These are phyloP conservation scores for Hyppa rectilinea DNA, from an alignment of 2,888 invertebrate genomes.

Conservation along the genomic window DNA sequence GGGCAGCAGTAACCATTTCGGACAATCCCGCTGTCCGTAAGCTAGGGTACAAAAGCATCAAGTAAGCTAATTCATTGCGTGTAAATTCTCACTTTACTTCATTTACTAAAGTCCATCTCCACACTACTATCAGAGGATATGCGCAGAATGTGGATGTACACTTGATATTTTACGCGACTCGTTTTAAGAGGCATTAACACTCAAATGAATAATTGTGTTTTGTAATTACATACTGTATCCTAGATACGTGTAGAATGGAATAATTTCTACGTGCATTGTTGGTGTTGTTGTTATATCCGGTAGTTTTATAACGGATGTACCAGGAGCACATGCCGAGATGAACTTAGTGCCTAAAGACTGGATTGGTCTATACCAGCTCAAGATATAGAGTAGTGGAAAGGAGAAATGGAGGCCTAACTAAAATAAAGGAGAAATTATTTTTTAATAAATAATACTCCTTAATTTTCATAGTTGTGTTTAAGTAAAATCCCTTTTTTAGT, in stretches of 20 bases:
- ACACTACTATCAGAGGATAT: conserved; percentile 71
- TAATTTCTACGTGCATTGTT: conserved; percentile 21
- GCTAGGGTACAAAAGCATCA: no score
- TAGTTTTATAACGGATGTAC: neutral
- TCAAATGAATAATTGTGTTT: conserved; percentile 83
- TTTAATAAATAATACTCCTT: no score
- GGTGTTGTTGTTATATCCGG: neutral
- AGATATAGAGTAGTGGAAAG: no score
- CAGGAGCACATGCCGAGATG: no score
- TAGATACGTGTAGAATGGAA: conserved; percentile 19
- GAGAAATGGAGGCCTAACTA: no score
- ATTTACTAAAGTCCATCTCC: conserved; percentile 70
- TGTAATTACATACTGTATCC: conserved; percentile 71
- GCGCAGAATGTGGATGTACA: conserved; percentile 81
- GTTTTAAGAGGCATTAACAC: conserved; percentile 82
- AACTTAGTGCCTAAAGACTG: no score
- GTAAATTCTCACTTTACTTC: no score
- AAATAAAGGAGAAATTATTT: no score
- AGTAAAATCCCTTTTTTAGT: neutral
- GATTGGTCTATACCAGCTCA: no score
- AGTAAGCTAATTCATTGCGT: no score
- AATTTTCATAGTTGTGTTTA: neutral
- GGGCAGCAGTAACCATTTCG: no score
- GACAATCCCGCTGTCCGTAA: no score
- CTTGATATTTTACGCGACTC: conserved; percentile 85